Percentiles rank a stretch among this genome's conserved stretches.
phyloP scores from a whole-genome alignment of 2,888 invertebrate genomes.

The Pterobdella sp. region DNA sequence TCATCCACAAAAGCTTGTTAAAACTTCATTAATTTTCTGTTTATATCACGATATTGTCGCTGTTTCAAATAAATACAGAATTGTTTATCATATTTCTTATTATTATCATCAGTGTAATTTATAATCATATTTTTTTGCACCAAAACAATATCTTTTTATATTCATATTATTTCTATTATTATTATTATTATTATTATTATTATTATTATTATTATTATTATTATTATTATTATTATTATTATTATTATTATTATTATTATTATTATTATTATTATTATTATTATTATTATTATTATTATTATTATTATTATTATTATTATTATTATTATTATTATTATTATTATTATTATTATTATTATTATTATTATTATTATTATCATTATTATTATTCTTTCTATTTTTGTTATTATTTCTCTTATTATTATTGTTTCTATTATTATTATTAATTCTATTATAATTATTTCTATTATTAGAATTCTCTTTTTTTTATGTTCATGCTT shows the following conservation, averaged over 20 bases:
- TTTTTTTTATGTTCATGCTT: background rate
- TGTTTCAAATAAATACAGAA: too few species aligned
- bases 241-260: background rate
- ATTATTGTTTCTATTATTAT: background rate
- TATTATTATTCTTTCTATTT: background rate
- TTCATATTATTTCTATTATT: too few species aligned
- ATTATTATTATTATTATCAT: background rate
- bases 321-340: background rate
- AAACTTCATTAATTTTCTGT: too few species aligned
- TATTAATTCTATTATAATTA: background rate
- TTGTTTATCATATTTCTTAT: too few species aligned
- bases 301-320: background rate
- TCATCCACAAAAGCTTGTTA: too few species aligned
- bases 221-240: background rate
- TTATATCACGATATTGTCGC: too few species aligned
- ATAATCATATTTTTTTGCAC: too few species aligned
- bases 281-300: background rate
- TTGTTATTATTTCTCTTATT: background rate
- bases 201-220: background rate
- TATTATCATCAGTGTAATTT: too few species aligned
- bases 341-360: background rate
- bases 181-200: background rate
- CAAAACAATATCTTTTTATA: too few species aligned
- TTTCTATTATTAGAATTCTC: background rate
- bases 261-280: background rate